Conservation (phyloP, 1,140 invertebrate species). For the Chironomus striatipennis region DNA sequence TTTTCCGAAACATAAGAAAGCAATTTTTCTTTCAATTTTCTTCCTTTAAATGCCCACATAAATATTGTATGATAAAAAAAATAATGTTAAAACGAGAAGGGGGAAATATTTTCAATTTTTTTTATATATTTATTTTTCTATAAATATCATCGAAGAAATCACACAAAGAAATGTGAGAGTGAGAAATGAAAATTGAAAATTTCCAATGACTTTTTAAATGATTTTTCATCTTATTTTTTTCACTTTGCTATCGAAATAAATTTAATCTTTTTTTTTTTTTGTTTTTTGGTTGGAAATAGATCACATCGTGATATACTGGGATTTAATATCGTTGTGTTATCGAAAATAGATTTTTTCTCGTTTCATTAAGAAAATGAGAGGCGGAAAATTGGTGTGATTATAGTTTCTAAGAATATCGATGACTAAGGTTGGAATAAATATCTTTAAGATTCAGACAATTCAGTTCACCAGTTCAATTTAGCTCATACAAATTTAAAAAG, state of each 20-base stretch:
- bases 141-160: not conserved
- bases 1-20: not conserved
- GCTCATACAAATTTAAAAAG: too few relatives aligned
- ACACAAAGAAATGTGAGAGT: not conserved
- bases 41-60: conserved; percentile 15
- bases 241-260: not conserved
- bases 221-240: not conserved
- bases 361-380: not conserved
- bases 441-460: too few relatives aligned
- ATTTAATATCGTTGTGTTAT: not conserved
- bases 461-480: too few relatives aligned
- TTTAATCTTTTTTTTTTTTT: not conserved
- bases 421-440: too few relatives aligned
- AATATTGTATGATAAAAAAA: not conserved
- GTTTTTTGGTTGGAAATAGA: not conserved
- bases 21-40: conserved; percentile 20
- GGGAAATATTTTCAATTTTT: not conserved
- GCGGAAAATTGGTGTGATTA: not conserved
- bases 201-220: conserved; percentile 24
- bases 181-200: not conserved
- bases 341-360: not conserved
- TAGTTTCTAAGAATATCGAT: too few relatives aligned
- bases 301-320: not conserved
- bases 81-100: not conserved
- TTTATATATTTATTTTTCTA: not conserved